Percentiles rank a stretch among this genome's conserved stretches.
phyloP scores from a whole-genome alignment of 2,797 vertebrate genomes.

The Neomorphus geoffroyi region DNA sequence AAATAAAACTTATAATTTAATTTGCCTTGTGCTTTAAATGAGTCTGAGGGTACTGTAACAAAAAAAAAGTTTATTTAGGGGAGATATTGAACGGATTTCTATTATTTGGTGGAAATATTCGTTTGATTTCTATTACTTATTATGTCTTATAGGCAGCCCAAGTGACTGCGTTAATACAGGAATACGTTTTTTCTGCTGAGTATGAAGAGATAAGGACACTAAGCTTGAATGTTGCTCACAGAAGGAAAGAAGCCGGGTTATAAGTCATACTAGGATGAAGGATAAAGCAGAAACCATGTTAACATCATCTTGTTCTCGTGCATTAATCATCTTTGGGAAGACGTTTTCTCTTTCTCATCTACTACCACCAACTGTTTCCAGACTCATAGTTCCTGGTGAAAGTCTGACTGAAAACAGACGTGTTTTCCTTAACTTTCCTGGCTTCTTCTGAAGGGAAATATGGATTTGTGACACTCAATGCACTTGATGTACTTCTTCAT shows the following conservation, averaged over 20 bases:
- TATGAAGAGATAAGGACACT: not conserved
- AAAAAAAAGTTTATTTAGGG: not conserved
- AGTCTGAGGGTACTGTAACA: not conserved
- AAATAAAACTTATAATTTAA: conserved; percentile 40
- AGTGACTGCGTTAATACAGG: not conserved
- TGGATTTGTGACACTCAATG: not conserved
- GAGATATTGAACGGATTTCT: not conserved
- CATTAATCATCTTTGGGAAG: not conserved
- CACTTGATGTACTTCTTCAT: not conserved
- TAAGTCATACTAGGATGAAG: not conserved
- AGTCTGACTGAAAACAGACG: not conserved
- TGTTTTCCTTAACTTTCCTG: not conserved
- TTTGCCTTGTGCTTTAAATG: conserved; percentile 46
- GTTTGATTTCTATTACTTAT: not conserved
- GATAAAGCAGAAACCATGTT: not conserved
- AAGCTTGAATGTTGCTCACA: not conserved
- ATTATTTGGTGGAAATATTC: not conserved
- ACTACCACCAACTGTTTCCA: not conserved
- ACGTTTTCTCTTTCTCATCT: conserved; percentile 1
- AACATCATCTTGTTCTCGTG: not conserved
- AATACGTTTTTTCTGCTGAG: not conserved
- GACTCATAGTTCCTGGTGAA: not conserved
- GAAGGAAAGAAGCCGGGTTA: not conserved
- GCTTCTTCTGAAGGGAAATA: not conserved
- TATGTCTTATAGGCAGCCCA: not conserved